Evolutionary conservation across 1,140 invertebrate genomes (phyloP), one percentile per base, ranked within the genome.

Genomic region (Diploscapter pachys): DNA sequence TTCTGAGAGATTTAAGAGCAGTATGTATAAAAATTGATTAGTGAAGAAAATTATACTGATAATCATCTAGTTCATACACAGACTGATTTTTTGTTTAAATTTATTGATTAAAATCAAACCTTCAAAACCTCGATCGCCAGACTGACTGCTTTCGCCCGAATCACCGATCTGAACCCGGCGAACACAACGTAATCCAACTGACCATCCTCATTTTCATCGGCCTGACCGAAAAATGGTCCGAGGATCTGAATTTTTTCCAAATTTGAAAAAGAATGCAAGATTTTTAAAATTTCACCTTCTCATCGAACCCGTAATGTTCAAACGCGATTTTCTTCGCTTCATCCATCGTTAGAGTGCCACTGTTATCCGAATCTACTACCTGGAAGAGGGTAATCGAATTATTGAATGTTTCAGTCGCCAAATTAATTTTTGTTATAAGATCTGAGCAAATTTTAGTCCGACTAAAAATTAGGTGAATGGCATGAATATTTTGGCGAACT

Each of bases 251-350:
- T 31, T 31, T 31, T 31, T 31, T 31, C 31, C 31, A 31, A 31
- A 31, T 9, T 59, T 59, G 2, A 11, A 59, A 6, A 64, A 31
- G 2, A 31, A 13, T 48, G 31, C 31, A 31, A 31, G 31, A 31
- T 31, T 31, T 31, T 31, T 31, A 31, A 31, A 31, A 31, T 31
- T 31, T 31, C 31, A 31, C 63, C 4, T 53, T 57, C 66, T 84
- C 83, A 77, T 84, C 84, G 67, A 86, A 84, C 5, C 83, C 83
- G 64, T 85, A 84, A 59, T 86, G 84, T 55, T 83, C 82, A 69
- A 86, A 84, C 6, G 83, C 83, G 31, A 84, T 86, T 51, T 77
- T 69, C 65, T 83, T 86, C 4, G 83, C 83, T 71, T 84, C 83
- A 65, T 85, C 78, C 71, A 84, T 79, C 6, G 84, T 84, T 11